These are phyloP conservation scores for Boulengeromyrus knoepffleri DNA, from an alignment of 2,113 vertebrate genomes.

Conservation along the genomic window DNA sequence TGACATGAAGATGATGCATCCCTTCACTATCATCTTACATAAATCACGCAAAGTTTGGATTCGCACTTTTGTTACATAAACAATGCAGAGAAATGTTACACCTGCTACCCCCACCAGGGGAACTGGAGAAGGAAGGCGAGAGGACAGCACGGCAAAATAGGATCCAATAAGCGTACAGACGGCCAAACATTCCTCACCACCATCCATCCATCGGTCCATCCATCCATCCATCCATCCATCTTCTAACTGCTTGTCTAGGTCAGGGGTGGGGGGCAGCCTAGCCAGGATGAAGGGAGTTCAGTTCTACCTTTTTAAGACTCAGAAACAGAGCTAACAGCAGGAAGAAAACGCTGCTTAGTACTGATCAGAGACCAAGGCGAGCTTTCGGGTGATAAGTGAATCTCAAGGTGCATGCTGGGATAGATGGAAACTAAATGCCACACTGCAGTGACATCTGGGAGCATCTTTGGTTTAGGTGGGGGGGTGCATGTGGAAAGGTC, in stretches of 20 bases:
- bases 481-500: not conserved
- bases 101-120: not conserved
- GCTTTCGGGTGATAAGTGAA: not conserved
- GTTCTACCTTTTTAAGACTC: not conserved
- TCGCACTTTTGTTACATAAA: not conserved
- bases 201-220: not conserved
- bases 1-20: not conserved
- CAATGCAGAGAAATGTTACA: not conserved
- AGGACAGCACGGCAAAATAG: too few species aligned
- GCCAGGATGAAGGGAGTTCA: not conserved
- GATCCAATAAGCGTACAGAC: not conserved
- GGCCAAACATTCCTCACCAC: not conserved
- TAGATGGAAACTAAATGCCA: not conserved
- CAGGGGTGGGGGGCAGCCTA: not conserved
- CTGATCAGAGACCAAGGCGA: not conserved
- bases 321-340: not conserved
- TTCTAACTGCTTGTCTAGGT: not conserved
- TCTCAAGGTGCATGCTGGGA: not conserved
- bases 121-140: not conserved
- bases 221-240: not conserved
- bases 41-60: not conserved
- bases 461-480: not conserved
- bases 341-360: not conserved
- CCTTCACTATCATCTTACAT: not conserved
- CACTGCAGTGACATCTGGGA: not conserved